Percentiles rank a stretch among this genome's conserved stretches.
phyloP scores from a whole-genome alignment of 1,140 invertebrate species.

The Metopolophium dirhodum region DNA sequence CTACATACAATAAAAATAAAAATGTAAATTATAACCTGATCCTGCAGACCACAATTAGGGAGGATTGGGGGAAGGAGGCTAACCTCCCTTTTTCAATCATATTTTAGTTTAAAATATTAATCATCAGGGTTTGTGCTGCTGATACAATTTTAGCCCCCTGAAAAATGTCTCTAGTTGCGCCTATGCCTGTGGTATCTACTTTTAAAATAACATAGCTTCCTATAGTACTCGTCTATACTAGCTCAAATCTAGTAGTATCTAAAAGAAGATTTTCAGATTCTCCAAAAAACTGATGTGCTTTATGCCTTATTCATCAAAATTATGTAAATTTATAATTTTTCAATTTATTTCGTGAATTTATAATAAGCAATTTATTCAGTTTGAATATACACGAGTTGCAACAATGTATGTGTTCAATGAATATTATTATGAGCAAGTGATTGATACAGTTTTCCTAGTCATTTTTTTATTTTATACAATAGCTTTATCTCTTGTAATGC shows the following conservation, averaged over 20 bases:
- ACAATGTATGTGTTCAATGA: background rate
- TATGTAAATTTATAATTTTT: background rate
- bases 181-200: too few species aligned
- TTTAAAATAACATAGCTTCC: background rate
- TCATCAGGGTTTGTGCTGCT: too few species aligned
- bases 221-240: background rate
- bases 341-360: background rate
- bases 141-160: too few species aligned
- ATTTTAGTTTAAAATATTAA: too few species aligned
- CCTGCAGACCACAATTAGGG: too few species aligned
- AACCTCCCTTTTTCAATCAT: too few species aligned
- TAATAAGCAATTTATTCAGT: background rate
- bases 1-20: too few species aligned
- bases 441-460: background rate
- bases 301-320: background rate
- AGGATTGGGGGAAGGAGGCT: too few species aligned
- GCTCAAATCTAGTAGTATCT: background rate
- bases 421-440: background rate
- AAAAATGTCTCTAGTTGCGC: too few species aligned
- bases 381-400: background rate
- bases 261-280: background rate
- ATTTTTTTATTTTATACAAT: background rate
- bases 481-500: background rate
- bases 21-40: too few species aligned
- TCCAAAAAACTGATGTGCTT: background rate